phyloP scores from a whole-genome alignment of 2,113 vertebrate species.

The Glaucomys volans region DNA sequence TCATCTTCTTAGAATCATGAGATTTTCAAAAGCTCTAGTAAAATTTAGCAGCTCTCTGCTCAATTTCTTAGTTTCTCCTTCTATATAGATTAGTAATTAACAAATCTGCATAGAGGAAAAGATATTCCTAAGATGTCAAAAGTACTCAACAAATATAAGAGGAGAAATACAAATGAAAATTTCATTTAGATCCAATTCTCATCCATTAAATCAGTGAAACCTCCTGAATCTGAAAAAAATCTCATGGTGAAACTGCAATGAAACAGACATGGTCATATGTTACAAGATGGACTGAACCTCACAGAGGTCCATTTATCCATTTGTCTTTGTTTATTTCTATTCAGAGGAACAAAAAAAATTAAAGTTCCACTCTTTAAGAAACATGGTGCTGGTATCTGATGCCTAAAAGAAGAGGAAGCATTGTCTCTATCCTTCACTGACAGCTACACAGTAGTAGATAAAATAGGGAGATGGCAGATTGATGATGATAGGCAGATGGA shows the following conservation, averaged over 20 bases:
- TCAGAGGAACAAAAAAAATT: neutral
- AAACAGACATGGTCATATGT: neutral
- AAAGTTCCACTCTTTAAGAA: neutral
- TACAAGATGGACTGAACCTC: neutral
- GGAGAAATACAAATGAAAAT: neutral
- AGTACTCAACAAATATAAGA: neutral
- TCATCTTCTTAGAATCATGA: neutral
- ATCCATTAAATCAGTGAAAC: no score
- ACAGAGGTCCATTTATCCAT: no score
- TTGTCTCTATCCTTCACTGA: rapidly evolving
- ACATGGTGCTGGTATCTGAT: neutral
- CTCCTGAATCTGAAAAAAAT: neutral
- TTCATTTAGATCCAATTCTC: no score
- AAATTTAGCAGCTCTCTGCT: neutral
- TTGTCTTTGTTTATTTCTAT: neutral
- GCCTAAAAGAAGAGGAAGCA: neutral
- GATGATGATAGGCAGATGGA: neutral
- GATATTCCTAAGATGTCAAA: neutral
- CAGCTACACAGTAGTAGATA: neutral
- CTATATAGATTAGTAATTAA: neutral
- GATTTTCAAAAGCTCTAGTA: neutral
- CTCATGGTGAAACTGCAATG: neutral
- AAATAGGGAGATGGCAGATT: neutral
- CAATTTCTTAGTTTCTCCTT: neutral
- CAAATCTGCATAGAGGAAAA: neutral